A percentile compares a stretch with the other conserved stretches of the same genome.
These are phyloP conservation scores for Coregonus suidteri DNA, from an alignment of 2,797 vertebrate genomes.

Conservation along the genomic window DNA sequence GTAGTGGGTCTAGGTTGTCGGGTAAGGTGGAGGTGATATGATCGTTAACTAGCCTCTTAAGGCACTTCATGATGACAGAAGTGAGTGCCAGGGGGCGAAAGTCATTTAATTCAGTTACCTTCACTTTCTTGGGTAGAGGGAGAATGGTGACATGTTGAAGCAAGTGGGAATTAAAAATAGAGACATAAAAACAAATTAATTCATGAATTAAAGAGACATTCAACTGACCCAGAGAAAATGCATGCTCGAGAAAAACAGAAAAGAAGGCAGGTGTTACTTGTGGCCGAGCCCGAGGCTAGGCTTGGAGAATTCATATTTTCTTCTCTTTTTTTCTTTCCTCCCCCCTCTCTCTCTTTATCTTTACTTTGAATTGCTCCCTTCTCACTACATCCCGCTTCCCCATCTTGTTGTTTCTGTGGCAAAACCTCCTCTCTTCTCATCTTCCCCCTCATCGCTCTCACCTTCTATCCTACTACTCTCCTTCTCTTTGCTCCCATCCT, in stretches of 20 bases:
- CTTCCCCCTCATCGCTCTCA: not conserved
- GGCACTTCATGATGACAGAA: too few relatives aligned
- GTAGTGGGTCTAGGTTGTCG: too few relatives aligned
- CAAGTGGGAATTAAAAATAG: too few relatives aligned
- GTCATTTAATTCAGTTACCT: too few relatives aligned
- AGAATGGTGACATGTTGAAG: too few relatives aligned
- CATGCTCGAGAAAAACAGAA: slow-evolving; percentile 41
- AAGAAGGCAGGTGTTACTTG: slow-evolving; percentile 65
- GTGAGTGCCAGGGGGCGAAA: too few relatives aligned
- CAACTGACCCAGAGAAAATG: slow-evolving; percentile 57
- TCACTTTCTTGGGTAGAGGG: too few relatives aligned
- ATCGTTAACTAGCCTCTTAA: too few relatives aligned
- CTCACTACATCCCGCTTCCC: slow-evolving; percentile 40
- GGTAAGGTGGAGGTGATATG: too few relatives aligned
- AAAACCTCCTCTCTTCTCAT: too few relatives aligned
- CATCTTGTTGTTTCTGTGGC: slow-evolving; percentile 33
- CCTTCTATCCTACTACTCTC: slow-evolving; percentile 42
- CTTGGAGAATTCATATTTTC: slow-evolving; percentile 60
- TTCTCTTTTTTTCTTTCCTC: not conserved
- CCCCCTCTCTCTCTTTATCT: slow-evolving; percentile 31
- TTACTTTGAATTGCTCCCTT: slow-evolving; percentile 52
- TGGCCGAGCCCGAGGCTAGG: slow-evolving; percentile 51
- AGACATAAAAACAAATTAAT: too few relatives aligned
- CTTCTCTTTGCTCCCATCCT: slow-evolving; percentile 39
- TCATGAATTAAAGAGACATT: slow-evolving; percentile 7